phyloP scores from a whole-genome alignment of 2,888 invertebrate species.

The Anthrax anthrax region DNA sequence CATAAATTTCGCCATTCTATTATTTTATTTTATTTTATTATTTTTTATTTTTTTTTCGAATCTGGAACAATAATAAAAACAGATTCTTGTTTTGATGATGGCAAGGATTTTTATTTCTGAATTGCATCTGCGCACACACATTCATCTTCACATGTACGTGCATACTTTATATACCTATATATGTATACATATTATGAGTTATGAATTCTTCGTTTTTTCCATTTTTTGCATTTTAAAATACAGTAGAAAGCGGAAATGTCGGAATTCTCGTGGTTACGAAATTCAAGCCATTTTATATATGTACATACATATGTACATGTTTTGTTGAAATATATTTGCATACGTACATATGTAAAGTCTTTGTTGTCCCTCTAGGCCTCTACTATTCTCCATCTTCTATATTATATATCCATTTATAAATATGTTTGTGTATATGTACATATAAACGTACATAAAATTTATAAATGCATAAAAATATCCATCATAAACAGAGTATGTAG shows the following conservation, averaged over 20 bases:
- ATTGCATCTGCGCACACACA: slow-evolving; percentile 6
- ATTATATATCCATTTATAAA: too few species aligned
- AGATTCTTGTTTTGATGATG: not conserved
- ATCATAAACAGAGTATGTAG: too few species aligned
- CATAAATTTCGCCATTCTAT: not conserved
- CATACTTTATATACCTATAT: not conserved
- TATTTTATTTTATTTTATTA: not conserved
- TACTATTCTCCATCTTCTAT: too few species aligned
- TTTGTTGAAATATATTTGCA: too few species aligned
- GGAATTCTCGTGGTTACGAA: not conserved
- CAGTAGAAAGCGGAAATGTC: not conserved
- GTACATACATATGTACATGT: not conserved
- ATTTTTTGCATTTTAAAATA: not conserved
- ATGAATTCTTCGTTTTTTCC: not conserved
- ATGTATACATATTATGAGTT: not conserved
- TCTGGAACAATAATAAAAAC: not conserved
- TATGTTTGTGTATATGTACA: too few species aligned
- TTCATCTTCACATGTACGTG: not conserved
- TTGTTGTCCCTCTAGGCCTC: too few species aligned
- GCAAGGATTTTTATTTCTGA: not conserved
- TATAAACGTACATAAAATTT: too few species aligned
- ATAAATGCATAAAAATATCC: too few species aligned
- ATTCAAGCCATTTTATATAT: not conserved
- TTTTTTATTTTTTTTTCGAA: not conserved
- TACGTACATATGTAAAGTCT: too few species aligned